phyloP scores from a whole-genome alignment of 2,888 invertebrate species.

The Spicauda simplicius region DNA sequence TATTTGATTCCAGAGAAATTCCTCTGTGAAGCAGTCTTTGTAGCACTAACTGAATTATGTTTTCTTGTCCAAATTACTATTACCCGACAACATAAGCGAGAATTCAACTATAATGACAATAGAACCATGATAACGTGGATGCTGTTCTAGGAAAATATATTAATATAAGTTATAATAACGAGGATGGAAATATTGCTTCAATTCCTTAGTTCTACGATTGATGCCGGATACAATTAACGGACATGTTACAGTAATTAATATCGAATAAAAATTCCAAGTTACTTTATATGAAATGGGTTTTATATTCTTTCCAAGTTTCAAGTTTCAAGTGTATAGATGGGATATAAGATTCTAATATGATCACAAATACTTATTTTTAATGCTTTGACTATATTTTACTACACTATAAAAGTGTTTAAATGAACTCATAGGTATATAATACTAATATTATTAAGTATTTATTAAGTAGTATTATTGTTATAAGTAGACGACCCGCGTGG shows the following conservation, averaged over 20 bases:
- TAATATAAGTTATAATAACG: neutral
- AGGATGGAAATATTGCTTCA: neutral
- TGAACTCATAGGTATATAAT: too few species aligned
- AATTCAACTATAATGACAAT: neutral
- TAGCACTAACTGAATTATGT: neutral
- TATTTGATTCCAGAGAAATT: neutral
- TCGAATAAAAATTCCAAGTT: too few species aligned
- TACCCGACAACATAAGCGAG: neutral
- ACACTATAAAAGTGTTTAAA: too few species aligned
- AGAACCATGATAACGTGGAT: neutral
- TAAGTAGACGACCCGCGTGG: too few species aligned
- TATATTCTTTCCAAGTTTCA: too few species aligned
- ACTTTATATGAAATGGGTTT: too few species aligned
- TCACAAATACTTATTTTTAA: too few species aligned
- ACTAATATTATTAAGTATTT: too few species aligned
- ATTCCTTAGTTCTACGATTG: neutral
- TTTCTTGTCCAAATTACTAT: neutral
- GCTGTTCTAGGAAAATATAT: neutral
- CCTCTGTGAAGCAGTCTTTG: neutral
- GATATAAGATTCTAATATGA: too few species aligned
- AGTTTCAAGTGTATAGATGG: too few species aligned
- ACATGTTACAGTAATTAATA: neutral
- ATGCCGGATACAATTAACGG: neutral
- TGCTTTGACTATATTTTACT: too few species aligned
- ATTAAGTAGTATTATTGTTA: too few species aligned